Evolutionary conservation across 2,797 vertebrate species (phyloP).

Genomic region (Protonibea diacanthus): DNA sequence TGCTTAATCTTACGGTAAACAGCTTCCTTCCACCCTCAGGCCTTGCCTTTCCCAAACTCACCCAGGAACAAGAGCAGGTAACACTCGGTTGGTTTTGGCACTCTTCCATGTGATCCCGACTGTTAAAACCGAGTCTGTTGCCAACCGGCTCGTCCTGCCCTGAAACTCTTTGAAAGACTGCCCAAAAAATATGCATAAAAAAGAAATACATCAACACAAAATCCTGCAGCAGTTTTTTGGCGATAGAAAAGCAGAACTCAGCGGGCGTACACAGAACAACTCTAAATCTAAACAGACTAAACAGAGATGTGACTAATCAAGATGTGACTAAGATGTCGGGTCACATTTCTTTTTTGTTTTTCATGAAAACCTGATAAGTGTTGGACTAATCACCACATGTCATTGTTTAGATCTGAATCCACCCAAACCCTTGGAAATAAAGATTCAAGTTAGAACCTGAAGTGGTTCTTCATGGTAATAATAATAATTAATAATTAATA

Average conservation of each 20-base stretch:
- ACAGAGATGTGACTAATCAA: constrained; percentile 76
- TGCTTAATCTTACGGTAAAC: constrained; percentile 75
- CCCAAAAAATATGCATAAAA: constrained; percentile 63
- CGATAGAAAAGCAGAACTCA: constrained; percentile 65
- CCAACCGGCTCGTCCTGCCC: constrained; percentile 67
- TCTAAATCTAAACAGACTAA: constrained; percentile 78
- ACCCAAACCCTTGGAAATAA: neutral
- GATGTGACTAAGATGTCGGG: constrained; percentile 71
- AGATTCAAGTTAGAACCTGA: too few species aligned
- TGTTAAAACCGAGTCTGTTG: constrained; percentile 59
- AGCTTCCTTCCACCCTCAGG: constrained; percentile 67
- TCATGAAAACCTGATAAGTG: constrained; percentile 41
- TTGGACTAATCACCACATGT: constrained; percentile 35
- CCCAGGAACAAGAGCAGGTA: constrained; percentile 74
- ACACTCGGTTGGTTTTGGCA: constrained; percentile 76
- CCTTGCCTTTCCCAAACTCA: constrained; percentile 74
- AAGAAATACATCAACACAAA: constrained; percentile 24
- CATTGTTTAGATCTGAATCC: constrained; percentile 33
- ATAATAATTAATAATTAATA: too few species aligned
- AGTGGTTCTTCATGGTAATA: too few species aligned
- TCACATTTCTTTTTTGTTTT: constrained; percentile 44
- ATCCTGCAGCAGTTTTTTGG: constrained; percentile 25
- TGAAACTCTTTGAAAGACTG: constrained; percentile 63
- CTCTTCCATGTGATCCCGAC: constrained; percentile 69
- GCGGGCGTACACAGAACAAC: constrained; percentile 32